Evolutionary conservation across 2,888 invertebrate genomes (phyloP).

Genomic region (Branchipolynoe longqiensis): DNA sequence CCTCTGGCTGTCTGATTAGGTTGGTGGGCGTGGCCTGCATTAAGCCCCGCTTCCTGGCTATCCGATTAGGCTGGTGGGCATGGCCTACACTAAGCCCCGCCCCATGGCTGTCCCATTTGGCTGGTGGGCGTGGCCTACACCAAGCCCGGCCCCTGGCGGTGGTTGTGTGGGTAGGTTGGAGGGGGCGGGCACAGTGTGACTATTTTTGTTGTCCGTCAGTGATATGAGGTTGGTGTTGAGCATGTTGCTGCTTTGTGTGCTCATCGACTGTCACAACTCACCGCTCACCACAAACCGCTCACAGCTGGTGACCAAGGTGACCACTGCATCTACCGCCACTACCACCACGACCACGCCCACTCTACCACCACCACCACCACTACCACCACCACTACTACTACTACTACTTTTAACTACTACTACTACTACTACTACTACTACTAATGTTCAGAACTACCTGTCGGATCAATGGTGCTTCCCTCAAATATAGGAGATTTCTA

Average conservation of each 20-base stretch:
- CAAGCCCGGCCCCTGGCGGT: conserved; percentile 9
- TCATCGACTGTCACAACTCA: conserved; percentile 8
- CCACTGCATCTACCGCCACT: not conserved
- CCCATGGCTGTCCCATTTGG: not conserved
- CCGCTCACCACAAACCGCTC: not conserved
- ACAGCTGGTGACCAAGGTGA: not conserved
- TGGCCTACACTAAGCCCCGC: not conserved
- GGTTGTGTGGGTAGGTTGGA: not conserved
- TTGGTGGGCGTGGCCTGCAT: not conserved
- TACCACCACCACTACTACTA: conserved; percentile 12
- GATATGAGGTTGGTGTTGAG: not conserved
- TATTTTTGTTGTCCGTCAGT: not conserved
- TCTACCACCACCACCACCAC: not conserved
- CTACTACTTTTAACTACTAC: not conserved
- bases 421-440: not conserved
- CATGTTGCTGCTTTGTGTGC: conserved; percentile 5
- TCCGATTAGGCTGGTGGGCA: not conserved
- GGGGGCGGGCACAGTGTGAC: not conserved
- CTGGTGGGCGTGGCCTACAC: not conserved
- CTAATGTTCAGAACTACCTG: not conserved
- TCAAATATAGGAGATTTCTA: conserved; percentile 22
- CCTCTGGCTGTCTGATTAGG: not conserved
- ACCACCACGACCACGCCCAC: not conserved
- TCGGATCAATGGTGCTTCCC: conserved; percentile 28
- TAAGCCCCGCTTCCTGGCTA: not conserved